phyloP scores from a whole-genome alignment of 92 coral and sea anemone species.

The Ricordea florida region DNA sequence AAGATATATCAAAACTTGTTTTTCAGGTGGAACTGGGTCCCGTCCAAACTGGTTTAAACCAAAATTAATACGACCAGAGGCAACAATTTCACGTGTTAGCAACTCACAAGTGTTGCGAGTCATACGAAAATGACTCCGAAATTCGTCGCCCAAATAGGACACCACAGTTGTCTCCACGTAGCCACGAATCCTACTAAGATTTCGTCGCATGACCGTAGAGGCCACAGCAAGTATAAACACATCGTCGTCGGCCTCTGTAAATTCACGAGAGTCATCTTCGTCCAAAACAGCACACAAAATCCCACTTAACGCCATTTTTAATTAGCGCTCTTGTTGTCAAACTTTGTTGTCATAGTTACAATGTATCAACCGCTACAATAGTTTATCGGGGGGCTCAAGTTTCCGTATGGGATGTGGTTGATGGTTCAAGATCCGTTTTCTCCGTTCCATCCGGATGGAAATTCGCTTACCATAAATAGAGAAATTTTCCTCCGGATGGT shows the following conservation, averaged over 20 bases:
- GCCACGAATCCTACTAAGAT: neutral
- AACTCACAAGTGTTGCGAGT: slow-evolving; percentile 20
- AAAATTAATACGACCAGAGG: neutral
- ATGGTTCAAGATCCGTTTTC: no score
- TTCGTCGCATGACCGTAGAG: slow-evolving; percentile 8
- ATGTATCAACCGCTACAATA: no score
- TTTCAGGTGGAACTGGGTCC: neutral
- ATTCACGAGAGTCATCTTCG: neutral
- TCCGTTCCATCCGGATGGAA: no score
- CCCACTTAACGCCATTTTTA: no score
- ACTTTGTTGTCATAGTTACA: no score
- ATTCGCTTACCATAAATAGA: no score
- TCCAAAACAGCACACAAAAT: slow-evolving; percentile 1
- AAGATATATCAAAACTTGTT: neutral
- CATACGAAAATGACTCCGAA: neutral
- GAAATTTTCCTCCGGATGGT: no score
- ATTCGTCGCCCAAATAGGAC: slow-evolving; percentile 3
- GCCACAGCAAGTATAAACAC: slow-evolving; percentile 7
- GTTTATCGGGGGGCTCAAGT: no score
- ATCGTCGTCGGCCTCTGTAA: neutral
- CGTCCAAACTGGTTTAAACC: neutral
- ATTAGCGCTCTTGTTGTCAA: no score
- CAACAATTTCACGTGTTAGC: slow-evolving; percentile 8
- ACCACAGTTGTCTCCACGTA: neutral
- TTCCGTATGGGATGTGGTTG: no score